Evolutionary conservation across 2,888 invertebrate species (phyloP).

Genomic region (Strigamia maritima): DNA sequence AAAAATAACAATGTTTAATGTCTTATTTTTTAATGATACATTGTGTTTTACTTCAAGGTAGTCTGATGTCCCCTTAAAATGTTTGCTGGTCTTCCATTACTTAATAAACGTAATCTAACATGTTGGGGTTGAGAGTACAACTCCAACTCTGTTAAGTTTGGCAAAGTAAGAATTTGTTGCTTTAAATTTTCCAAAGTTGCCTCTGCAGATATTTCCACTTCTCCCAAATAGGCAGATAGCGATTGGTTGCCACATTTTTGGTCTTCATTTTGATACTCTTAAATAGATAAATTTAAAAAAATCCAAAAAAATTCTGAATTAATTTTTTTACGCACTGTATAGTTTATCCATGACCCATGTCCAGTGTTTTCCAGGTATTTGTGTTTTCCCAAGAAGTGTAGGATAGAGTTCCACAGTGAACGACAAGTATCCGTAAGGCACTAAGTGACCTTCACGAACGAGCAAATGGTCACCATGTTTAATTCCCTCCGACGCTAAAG

Average conservation of each 20-base stretch:
- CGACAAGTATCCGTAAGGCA: slow-evolving; percentile 6
- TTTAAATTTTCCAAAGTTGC: slow-evolving; percentile 49
- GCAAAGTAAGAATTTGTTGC: slow-evolving; percentile 46
- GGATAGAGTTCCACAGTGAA: neutral
- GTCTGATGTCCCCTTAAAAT: neutral
- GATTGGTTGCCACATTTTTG: slow-evolving; percentile 39
- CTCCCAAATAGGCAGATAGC: slow-evolving; percentile 45
- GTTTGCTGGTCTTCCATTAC: neutral
- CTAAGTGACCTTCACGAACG: neutral
- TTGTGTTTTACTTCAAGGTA: neutral
- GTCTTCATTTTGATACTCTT: slow-evolving; percentile 21
- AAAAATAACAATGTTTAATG: slow-evolving; percentile 22
- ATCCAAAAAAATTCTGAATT: neutral
- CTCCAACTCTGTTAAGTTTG: slow-evolving; percentile 31
- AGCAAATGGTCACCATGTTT: slow-evolving; percentile 16
- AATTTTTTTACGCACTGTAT: neutral
- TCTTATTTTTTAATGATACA: neutral
- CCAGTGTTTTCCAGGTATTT: neutral
- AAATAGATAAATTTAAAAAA: neutral
- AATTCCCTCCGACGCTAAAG: neutral
- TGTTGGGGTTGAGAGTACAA: slow-evolving; percentile 17
- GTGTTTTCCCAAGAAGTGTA: neutral
- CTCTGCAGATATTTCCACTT: slow-evolving; percentile 49
- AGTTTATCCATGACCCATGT: slow-evolving; percentile 9
- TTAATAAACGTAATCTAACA: slow-evolving; percentile 6